A percentile compares a stretch with the other conserved stretches of the same genome.
Conservation (phyloP, 2,888 invertebrate species). For the Ctena decussata region DNA sequence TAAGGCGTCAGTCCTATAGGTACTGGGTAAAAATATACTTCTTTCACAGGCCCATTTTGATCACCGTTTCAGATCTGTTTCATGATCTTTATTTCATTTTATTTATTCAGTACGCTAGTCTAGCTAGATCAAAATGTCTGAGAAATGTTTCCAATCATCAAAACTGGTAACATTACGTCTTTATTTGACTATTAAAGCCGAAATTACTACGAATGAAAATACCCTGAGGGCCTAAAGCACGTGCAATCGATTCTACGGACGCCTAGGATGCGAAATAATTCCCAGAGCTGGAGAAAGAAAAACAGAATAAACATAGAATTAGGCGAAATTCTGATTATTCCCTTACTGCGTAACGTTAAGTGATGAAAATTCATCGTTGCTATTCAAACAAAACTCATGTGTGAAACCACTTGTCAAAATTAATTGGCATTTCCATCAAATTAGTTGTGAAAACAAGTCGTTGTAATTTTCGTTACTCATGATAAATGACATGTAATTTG, state of each 20-base stretch:
- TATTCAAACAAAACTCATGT: conserved; percentile 6
- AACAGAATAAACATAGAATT: not conserved
- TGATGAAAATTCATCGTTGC: conserved; percentile 6
- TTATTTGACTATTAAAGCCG: not conserved
- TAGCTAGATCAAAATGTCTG: no score
- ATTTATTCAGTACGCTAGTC: no score
- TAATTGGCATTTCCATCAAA: conserved; percentile 14
- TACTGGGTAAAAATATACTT: no score
- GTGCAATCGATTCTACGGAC: not conserved
- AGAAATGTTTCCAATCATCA: no score
- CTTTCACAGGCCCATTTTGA: no score
- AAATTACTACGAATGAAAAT: not conserved
- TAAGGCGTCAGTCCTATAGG: no score
- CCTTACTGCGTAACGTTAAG: not conserved
- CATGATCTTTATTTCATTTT: no score
- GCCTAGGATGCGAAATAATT: not conserved
- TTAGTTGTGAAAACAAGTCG: conserved; percentile 6
- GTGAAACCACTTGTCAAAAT: conserved; percentile 9
- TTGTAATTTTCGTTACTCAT: not conserved
- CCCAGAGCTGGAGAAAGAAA: not conserved
- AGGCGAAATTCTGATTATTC: not conserved
- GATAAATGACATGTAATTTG: not conserved
- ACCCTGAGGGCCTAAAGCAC: not conserved
- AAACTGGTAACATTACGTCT: no score
- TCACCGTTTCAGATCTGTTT: no score